These are phyloP conservation scores for Pheosia tremula DNA, from an alignment of 2,888 invertebrate species.

Conservation along the genomic window DNA sequence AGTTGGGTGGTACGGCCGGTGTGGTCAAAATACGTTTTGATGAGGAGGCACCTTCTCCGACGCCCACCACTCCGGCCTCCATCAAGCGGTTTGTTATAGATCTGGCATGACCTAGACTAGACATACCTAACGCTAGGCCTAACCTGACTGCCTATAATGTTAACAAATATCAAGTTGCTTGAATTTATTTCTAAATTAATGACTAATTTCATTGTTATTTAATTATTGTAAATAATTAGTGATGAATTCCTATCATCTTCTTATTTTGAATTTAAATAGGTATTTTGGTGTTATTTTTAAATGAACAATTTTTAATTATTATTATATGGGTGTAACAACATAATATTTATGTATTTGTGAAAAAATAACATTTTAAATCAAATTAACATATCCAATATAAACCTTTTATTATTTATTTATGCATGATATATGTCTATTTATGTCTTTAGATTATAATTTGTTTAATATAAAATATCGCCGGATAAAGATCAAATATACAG, in stretches of 20 bases:
- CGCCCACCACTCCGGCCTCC: slow-evolving; percentile 81
- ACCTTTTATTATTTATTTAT: slow-evolving; percentile 20
- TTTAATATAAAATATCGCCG: too few species aligned
- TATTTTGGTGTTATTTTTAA: not conserved
- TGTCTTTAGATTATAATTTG: too few species aligned
- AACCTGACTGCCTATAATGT: slow-evolving; percentile 43
- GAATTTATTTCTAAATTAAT: slow-evolving; percentile 10
- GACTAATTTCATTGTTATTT: slow-evolving; percentile 11
- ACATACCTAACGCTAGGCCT: slow-evolving; percentile 72
- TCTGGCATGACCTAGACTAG: slow-evolving; percentile 70
- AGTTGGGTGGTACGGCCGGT: slow-evolving; percentile 85
- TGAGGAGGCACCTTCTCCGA: slow-evolving; percentile 79
- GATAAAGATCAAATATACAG: too few species aligned
- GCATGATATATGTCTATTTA: not conserved
- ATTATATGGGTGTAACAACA: not conserved
- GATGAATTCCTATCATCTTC: not conserved
- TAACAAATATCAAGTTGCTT: slow-evolving; percentile 18
- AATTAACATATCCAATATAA: slow-evolving; percentile 1
- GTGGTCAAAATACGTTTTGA: slow-evolving; percentile 85
- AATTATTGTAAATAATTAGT: not conserved
- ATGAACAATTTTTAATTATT: not conserved
- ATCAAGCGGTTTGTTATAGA: slow-evolving; percentile 80
- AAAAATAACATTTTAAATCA: not conserved
- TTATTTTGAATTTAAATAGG: not conserved
- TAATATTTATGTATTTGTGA: not conserved